Base-by-base conservation (phyloP, 1,140 invertebrate species). In the Bombus difficillimus region DNA sequence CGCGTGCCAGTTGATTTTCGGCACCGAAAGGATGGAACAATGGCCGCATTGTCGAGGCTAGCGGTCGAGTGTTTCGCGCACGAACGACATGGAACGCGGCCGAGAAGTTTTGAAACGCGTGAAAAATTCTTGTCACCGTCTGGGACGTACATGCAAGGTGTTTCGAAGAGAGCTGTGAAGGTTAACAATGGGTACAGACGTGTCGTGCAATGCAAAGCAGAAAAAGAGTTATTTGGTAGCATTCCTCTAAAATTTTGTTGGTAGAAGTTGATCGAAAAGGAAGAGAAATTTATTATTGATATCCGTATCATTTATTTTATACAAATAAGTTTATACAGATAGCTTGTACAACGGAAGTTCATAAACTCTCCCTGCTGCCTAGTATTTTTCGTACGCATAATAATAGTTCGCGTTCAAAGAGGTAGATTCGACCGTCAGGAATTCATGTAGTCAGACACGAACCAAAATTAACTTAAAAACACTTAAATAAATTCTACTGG, bases 1-100 rank as follows among this genome's bases (percentile, higher is more conserved):
- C 73, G 10, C 64, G 62, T 39, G 47, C 18, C 43, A 37, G 18
- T 28, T 28, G 53, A 80, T 80, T 85, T 80, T 85, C 41, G 83
- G 66, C 32, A 39, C 22, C 57, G 69, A 72, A 71, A 41, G 1
- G 18, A 43, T 13, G 53, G 15, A 28, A 85, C 83, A 72, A 79
- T 85, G 59, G 41, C 53, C 3, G 64, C 53, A 79, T 72, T 80
- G 76, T 72, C 18, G 59, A 62, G 8, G 39, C 4, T 39, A 1
- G 32, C 15, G 25, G 57, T 62, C 41, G 73, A 47, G 9, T 39
- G 13, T 59, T 77, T 62, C 37, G n/a, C 41, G 9, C n/a, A 47
- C 25, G 12, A 47, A 64, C n/a, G 32, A 47, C 22, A 5, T 15
- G 47, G n/a, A 64, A 62, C 22, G 32, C 66, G 74, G 39, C 22